Evolutionary conservation across 2,113 vertebrate species (phyloP).

Genomic region (Lasiurus borealis): DNA sequence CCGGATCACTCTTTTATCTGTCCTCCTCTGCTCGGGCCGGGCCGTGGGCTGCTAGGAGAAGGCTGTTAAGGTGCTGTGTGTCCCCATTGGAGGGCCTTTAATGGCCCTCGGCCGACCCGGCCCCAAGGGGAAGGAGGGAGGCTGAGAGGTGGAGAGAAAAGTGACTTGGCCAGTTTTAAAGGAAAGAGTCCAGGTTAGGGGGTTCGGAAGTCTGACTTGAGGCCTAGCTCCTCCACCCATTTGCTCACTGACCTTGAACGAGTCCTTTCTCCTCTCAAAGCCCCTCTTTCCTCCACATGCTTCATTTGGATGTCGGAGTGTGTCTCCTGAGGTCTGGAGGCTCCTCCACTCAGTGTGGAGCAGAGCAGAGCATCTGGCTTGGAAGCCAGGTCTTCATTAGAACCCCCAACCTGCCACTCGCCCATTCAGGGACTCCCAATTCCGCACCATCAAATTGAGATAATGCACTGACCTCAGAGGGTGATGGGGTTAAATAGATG

Average conservation of each 20-base stretch:
- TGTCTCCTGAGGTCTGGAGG: background rate
- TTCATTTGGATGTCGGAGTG: background rate
- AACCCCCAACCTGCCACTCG: background rate
- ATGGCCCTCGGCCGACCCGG: background rate
- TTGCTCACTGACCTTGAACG: conserved; percentile 6
- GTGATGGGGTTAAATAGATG: background rate
- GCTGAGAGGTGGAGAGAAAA: background rate
- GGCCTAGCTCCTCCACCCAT: background rate
- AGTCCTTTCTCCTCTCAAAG: background rate
- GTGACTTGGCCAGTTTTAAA: background rate
- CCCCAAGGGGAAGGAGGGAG: background rate
- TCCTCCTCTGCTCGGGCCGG: background rate
- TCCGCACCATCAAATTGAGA: background rate
- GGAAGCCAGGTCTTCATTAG: background rate
- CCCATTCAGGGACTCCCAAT: background rate
- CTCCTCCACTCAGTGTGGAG: background rate
- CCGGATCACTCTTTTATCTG: background rate
- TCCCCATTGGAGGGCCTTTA: background rate
- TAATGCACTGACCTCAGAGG: background rate
- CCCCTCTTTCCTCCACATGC: background rate
- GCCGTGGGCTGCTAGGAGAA: background rate
- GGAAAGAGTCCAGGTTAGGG: background rate
- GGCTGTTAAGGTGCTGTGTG: background rate
- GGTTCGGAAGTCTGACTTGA: background rate
- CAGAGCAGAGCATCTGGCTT: background rate